Conservation (phyloP, 2,797 vertebrate species). For the Manis javanica region DNA sequence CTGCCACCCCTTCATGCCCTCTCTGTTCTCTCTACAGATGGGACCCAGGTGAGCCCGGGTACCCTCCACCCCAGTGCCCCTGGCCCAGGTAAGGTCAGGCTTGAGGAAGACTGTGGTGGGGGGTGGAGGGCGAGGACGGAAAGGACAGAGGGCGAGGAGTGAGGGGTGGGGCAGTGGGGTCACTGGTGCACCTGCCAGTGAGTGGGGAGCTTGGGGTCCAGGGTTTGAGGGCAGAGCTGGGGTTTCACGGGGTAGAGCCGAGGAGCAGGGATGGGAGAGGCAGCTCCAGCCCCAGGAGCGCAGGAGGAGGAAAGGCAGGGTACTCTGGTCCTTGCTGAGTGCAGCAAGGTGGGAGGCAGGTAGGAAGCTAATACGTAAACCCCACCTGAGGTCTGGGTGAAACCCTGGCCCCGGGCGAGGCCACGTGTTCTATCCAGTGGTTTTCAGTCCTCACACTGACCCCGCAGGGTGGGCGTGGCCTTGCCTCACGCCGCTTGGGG, state of each 20-base stretch:
- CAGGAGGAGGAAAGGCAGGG: constrained; percentile 37
- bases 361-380: not conserved
- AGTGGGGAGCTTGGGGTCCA: not conserved
- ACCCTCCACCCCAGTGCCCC: not conserved
- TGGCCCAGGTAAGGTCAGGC: constrained; percentile 63
- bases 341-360: constrained; percentile 11
- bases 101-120: not conserved
- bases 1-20: not conserved
- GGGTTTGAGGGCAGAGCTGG: not conserved
- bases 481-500: not conserved
- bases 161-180: not conserved
- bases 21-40: constrained; percentile 70
- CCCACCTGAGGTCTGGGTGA: not conserved
- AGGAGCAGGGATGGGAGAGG: not conserved
- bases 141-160: not conserved
- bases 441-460: not conserved
- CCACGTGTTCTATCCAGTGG: not conserved
- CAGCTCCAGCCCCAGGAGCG: not conserved
- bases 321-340: not conserved
- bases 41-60: constrained; percentile 75
- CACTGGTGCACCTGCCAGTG: not conserved
- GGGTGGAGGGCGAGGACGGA: not conserved
- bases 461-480: not conserved
- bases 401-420: not conserved
- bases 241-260: not conserved